Conservation (phyloP, 2,797 vertebrate species). For the Chelon auratus region DNA sequence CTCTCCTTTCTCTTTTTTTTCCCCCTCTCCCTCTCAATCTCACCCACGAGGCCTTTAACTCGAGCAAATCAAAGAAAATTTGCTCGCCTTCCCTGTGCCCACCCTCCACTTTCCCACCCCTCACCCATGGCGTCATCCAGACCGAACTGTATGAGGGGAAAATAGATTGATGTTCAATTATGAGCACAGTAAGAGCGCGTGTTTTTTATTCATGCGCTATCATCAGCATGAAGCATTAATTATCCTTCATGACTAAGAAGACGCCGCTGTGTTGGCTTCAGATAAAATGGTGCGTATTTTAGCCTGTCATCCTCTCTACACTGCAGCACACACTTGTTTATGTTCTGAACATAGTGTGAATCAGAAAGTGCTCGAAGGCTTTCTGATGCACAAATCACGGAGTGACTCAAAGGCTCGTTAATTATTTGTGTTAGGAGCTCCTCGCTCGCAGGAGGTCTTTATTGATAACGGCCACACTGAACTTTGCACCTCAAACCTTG, state of each 20-base stretch:
- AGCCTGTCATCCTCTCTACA: conserved; percentile 30
- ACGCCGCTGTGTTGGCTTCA: conserved; percentile 28
- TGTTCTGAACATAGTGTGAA: conserved; percentile 49
- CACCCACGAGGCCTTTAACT: conserved; percentile 65
- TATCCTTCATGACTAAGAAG: conserved; percentile 34
- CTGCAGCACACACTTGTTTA: conserved; percentile 45
- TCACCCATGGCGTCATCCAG: conserved; percentile 42
- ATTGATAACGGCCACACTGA: conserved; percentile 74
- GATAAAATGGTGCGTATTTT: conserved; percentile 38
- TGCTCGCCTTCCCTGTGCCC: conserved; percentile 42
- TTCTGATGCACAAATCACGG: conserved; percentile 26
- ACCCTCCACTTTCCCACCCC: conserved; percentile 58
- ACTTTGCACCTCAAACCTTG: conserved; percentile 79
- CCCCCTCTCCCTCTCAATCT: conserved; percentile 29
- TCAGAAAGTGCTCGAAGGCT: conserved; percentile 43
- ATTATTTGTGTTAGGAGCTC: conserved; percentile 73
- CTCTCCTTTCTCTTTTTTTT: conserved; percentile 35
- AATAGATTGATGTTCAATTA: conserved; percentile 41
- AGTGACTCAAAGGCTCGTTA: conserved; percentile 64
- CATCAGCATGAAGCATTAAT: conserved; percentile 41
- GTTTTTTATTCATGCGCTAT: conserved; percentile 21
- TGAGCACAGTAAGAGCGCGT: conserved; percentile 22
- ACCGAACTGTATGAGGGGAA: conserved; percentile 13
- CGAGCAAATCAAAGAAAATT: conserved; percentile 72
- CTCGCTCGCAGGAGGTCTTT: conserved; percentile 68